These are phyloP conservation scores for Pantherophis guttatus DNA, from an alignment of 2,113 vertebrate species.

Conservation along the genomic window DNA sequence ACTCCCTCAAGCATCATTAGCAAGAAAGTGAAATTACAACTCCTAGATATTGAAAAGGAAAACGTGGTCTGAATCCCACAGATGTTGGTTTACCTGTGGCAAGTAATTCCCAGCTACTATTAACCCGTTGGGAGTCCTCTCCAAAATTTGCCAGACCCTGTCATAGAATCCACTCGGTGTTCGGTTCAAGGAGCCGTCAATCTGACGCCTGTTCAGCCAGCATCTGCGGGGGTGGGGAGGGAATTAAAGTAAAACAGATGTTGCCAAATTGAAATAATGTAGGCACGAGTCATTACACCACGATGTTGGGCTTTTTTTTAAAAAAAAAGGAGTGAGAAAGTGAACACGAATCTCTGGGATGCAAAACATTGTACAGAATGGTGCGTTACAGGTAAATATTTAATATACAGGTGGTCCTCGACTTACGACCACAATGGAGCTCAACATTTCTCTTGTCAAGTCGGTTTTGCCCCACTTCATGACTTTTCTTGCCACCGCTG, in stretches of 20 bases:
- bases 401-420: not conserved
- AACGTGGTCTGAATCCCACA: not conserved
- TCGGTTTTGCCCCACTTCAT: not conserved
- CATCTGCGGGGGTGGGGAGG: constrained; percentile 64
- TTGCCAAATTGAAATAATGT: not conserved
- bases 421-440: not conserved
- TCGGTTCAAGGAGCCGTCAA: constrained; percentile 91
- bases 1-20: not conserved
- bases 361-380: not conserved
- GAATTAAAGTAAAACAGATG: not conserved
- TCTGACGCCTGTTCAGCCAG: constrained; percentile 90
- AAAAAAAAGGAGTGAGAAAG: not conserved
- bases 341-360: not conserved
- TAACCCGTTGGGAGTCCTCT: constrained; percentile 88
- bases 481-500: no score
- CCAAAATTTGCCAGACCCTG: constrained; percentile 95
- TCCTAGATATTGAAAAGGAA: not conserved
- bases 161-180: constrained; percentile 93
- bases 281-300: not conserved
- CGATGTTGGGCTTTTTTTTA: not conserved
- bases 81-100: constrained; percentile 82
- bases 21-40: not conserved
- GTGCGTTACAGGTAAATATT: not conserved
- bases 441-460: not conserved
- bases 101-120: constrained; percentile 82